Evolutionary conservation across 2,888 invertebrate species (phyloP).

Genomic region (Ctena decussata): DNA sequence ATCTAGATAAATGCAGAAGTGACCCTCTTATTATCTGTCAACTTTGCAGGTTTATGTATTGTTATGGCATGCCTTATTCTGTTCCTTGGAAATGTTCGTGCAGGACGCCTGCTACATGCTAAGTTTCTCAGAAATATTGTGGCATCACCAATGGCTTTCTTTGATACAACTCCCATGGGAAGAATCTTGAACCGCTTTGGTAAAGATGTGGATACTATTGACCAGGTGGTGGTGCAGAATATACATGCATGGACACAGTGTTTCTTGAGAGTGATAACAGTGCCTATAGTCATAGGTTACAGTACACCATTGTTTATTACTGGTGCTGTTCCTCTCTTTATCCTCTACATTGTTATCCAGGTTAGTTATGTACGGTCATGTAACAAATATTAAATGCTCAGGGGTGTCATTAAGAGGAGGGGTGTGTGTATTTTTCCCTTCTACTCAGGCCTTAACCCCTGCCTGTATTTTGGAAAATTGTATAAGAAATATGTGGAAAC

Average conservation of each 20-base stretch:
- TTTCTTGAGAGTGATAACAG: constrained; percentile 71
- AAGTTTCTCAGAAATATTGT: constrained; percentile 75
- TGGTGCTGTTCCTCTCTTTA: constrained; percentile 74
- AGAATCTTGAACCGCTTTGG: constrained; percentile 83
- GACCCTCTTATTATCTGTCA: too few relatives aligned
- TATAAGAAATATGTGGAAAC: too few relatives aligned
- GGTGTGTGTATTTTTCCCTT: too few relatives aligned
- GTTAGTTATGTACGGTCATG: constrained; percentile 72
- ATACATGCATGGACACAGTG: constrained; percentile 73
- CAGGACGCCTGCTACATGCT: constrained; percentile 72
- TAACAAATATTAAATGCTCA: too few relatives aligned
- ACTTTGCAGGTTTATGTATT: constrained; percentile 66
- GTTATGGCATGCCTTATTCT: constrained; percentile 53
- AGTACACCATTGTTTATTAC: constrained; percentile 78
- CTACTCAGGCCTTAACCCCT: too few relatives aligned
- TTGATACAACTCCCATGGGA: constrained; percentile 83
- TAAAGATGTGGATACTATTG: constrained; percentile 83
- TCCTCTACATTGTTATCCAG: constrained; percentile 83
- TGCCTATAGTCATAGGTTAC: constrained; percentile 78
- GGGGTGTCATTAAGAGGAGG: too few relatives aligned
- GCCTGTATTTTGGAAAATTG: too few relatives aligned
- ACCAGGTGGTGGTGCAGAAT: constrained; percentile 74
- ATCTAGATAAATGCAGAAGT: too few relatives aligned
- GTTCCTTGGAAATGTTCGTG: constrained; percentile 61
- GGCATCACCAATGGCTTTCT: constrained; percentile 81